Conservation (phyloP, 2,888 invertebrate genomes). For the Catocala nupta region DNA sequence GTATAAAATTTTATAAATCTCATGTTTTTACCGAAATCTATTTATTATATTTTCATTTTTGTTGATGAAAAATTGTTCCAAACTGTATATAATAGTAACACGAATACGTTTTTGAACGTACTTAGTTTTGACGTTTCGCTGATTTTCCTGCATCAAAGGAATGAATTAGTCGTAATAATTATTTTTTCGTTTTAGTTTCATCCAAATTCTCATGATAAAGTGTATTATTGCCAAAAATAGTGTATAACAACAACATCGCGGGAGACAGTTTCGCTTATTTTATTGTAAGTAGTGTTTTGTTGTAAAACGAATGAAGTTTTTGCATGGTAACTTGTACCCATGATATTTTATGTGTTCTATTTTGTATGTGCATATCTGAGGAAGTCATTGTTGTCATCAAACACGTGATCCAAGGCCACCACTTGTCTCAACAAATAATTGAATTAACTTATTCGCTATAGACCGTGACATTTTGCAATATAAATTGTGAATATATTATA, state of each 20-base stretch:
- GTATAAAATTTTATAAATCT: too few relatives aligned
- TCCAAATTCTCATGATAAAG: slow-evolving; percentile 53
- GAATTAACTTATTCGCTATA: slow-evolving; percentile 44
- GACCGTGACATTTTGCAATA: slow-evolving; percentile 15
- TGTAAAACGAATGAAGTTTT: slow-evolving; percentile 19
- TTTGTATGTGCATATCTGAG: slow-evolving; percentile 58
- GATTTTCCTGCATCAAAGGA: slow-evolving; percentile 46
- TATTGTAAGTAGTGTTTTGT: slow-evolving; percentile 42
- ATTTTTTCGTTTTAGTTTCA: slow-evolving; percentile 53
- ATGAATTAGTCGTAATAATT: slow-evolving; percentile 75
- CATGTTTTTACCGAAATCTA: too few relatives aligned
- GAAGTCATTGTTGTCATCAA: slow-evolving; percentile 68
- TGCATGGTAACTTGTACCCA: slow-evolving; percentile 20
- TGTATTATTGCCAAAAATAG: slow-evolving; percentile 42
- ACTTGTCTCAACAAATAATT: slow-evolving; percentile 52
- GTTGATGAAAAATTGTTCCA: not conserved
- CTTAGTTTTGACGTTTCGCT: slow-evolving; percentile 39
- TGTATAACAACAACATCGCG: slow-evolving; percentile 22
- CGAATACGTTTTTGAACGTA: slow-evolving; percentile 13
- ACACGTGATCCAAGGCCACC: slow-evolving; percentile 75
- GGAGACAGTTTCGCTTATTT: slow-evolving; percentile 25
- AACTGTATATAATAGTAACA: too few relatives aligned
- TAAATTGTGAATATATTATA: slow-evolving; percentile 18
- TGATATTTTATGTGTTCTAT: slow-evolving; percentile 48
- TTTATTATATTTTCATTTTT: too few relatives aligned